phyloP scores from a whole-genome alignment of 2,888 invertebrate species.

The Aproaerema taeniolella region DNA sequence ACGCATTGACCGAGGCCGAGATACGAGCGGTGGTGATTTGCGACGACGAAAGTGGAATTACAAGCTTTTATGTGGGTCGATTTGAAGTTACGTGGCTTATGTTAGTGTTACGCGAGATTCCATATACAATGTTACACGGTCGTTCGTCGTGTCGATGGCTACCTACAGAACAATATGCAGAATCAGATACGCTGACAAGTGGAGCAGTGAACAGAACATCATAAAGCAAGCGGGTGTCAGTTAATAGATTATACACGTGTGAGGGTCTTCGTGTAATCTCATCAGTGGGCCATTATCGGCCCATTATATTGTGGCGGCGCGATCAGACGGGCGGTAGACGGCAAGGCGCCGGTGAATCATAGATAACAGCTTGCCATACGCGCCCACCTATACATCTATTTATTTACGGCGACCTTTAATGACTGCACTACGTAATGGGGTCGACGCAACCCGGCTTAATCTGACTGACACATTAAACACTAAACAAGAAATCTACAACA shows the following conservation, averaged over 20 bases:
- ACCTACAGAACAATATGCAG: too few relatives aligned
- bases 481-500: too few relatives aligned
- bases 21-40: conserved; percentile 70
- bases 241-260: too few relatives aligned
- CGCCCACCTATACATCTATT: conserved; percentile 65
- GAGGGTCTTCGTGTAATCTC: conserved; percentile 59
- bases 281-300: conserved; percentile 61
- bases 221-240: too few relatives aligned
- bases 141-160: not conserved
- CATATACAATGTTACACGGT: conserved; percentile 30
- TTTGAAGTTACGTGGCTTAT: conserved; percentile 53
- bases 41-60: conserved; percentile 75
- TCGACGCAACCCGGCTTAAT: conserved; percentile 39
- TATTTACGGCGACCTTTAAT: conserved; percentile 69
- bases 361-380: conserved; percentile 63
- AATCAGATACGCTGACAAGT: too few relatives aligned
- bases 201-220: too few relatives aligned
- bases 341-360: conserved; percentile 73
- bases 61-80: conserved; percentile 73
- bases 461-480: conserved; percentile 43
- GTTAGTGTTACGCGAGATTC: conserved; percentile 61
- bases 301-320: conserved; percentile 56
- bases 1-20: conserved; percentile 75
- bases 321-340: conserved; percentile 68
- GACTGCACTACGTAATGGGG: conserved; percentile 53